Percentiles rank a stretch among this genome's conserved stretches.
Conservation (phyloP, 2,888 invertebrate species). For the Prosopocoilus inquinatus region DNA sequence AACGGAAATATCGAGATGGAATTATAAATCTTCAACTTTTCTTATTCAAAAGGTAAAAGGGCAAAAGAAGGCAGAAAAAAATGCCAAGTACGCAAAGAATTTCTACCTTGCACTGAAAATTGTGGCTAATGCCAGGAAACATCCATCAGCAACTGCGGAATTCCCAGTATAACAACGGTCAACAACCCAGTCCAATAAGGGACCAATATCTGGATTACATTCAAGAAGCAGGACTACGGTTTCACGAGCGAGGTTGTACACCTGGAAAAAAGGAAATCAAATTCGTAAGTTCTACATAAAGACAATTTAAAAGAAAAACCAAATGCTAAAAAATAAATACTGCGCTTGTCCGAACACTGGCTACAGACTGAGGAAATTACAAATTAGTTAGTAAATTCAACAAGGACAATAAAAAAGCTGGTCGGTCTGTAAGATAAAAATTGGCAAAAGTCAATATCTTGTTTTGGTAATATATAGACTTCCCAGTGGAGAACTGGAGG, state of each 20-base stretch:
- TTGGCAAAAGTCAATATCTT: too few relatives aligned
- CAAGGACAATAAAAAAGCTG: too few relatives aligned
- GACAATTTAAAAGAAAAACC: not conserved
- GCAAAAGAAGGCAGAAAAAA: too few relatives aligned
- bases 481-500: too few relatives aligned
- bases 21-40: too few relatives aligned
- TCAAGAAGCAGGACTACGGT: conserved; percentile 91
- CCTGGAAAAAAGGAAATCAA: conserved; percentile 57
- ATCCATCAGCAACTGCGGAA: conserved; percentile 90
- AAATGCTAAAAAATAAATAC: not conserved
- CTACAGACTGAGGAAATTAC: not conserved
- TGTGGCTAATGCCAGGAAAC: conserved; percentile 92
- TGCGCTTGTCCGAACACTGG: not conserved
- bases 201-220: conserved; percentile 90
- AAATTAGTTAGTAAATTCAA: too few relatives aligned
- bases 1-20: conserved; percentile 30
- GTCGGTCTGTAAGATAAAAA: too few relatives aligned
- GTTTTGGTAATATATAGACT: too few relatives aligned
- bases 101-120: conserved; percentile 90
- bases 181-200: conserved; percentile 95
- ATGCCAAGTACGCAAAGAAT: not conserved
- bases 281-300: not conserved
- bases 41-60: too few relatives aligned
- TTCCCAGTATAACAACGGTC: conserved; percentile 95
- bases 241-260: conserved; percentile 87